Evolutionary conservation across 2,888 invertebrate species (phyloP), one percentile per base, ranked within the genome.

Genomic region (Ischnus inquisitorius): DNA sequence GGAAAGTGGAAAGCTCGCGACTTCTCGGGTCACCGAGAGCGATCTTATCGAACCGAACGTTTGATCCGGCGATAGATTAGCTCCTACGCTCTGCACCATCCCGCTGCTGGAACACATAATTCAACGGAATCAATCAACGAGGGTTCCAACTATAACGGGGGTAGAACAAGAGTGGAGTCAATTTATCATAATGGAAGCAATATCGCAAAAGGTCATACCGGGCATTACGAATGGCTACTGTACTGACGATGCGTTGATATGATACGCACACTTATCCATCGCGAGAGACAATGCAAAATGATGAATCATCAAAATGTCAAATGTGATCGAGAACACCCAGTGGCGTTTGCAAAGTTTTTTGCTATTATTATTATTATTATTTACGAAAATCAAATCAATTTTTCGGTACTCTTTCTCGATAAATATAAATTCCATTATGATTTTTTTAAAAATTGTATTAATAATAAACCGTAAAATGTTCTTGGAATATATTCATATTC

Each of bases 1-100:
- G 14, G 96, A 96, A 46, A 96, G 93, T n/a, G 97, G 97, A 90
- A 97, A 97, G 92, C 96, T 96, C 88, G 97, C 97, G 78, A 97
- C 96, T 93, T 97, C 97, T 88, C 96, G 94, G 74, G 96, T 96
- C 89, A 96, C 96, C 39, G 96, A 96, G 86, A 97, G 94, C 51
- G 96, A 96, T 88, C 96, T 95, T 90, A 96, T 96, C 83, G 96
- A 96, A 84, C 96, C 97, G 90, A 96, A 96, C 3, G 96, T 96
- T 94, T 96, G 96, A 92, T 96, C 96, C 60, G 96, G 96, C 89
- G 96, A 96, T 83, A 96, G 93, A 87, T 96, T 96, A 82, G 95
- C 96, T 88, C 96, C 95, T 39, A 95, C 94, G 78, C 95, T 95
- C 87, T 96, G 95, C 86, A 96, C 96, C 94, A 96, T 95, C 84